These are phyloP conservation scores for Puffinus mauretanicus DNA, from an alignment of 2,113 vertebrate species.

Conservation along the genomic window DNA sequence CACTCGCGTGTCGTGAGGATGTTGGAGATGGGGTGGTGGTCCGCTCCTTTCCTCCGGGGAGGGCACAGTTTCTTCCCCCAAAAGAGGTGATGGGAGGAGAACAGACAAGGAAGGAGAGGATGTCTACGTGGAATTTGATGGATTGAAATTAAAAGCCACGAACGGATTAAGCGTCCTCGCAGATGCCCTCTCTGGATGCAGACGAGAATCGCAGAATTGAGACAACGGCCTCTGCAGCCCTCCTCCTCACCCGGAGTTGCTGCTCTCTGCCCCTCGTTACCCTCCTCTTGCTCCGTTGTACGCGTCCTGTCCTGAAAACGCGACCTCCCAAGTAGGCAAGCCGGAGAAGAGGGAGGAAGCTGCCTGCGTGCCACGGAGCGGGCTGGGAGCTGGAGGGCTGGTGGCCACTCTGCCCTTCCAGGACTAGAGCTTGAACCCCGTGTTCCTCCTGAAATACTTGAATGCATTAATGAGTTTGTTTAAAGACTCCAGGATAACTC, in stretches of 20 bases:
- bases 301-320: accelerated
- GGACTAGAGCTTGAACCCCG: accelerated
- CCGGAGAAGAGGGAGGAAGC: background rate
- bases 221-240: accelerated
- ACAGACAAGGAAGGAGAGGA: accelerated
- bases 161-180: accelerated
- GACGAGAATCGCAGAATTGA: too few species aligned
- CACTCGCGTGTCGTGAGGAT: accelerated
- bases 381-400: background rate
- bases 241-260: background rate
- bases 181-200: accelerated
- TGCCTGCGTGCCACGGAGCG: background rate
- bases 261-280: background rate
- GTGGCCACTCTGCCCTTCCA: accelerated
- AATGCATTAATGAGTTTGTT: accelerated
- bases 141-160: background rate
- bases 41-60: background rate
- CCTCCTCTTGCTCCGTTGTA: accelerated
- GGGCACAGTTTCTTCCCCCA: background rate
- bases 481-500: background rate
- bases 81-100: background rate
- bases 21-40: accelerated
- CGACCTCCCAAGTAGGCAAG: background rate
- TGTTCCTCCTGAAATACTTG: background rate
- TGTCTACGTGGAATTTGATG: accelerated